These are phyloP conservation scores for Drosophila virilis DNA, from an alignment of 1,140 invertebrate genomes.

Conservation along the genomic window DNA sequence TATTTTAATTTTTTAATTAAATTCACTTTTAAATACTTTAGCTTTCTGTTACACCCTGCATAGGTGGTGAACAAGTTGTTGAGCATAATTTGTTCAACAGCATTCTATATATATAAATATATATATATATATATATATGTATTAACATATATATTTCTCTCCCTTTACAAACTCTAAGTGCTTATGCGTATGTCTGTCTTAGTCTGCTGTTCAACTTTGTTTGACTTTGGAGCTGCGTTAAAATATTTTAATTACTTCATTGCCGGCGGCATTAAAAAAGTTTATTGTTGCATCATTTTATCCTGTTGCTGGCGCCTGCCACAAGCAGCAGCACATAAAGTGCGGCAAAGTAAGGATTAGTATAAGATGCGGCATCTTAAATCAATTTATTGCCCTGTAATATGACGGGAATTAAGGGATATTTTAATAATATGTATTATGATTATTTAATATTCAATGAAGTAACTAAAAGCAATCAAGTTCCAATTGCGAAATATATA, in stretches of 20 bases:
- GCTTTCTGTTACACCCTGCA: slow-evolving; percentile 2
- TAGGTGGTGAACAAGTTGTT: slow-evolving; percentile 21
- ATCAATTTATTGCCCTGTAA: no score
- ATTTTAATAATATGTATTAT: no score
- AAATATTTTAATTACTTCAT: slow-evolving; percentile 61
- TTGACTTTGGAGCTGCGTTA: slow-evolving; percentile 49
- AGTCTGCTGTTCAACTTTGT: slow-evolving; percentile 37
- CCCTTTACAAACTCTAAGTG: background rate
- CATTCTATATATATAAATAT: no score
- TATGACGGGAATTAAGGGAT: no score
- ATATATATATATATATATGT: no score
- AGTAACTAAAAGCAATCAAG: no score
- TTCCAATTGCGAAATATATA: no score
- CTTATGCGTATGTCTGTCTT: slow-evolving; percentile 6
- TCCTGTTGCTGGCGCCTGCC: slow-evolving; percentile 32
- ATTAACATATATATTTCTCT: background rate
- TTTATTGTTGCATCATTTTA: slow-evolving; percentile 57
- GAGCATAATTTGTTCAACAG: slow-evolving; percentile 12
- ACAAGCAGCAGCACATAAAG: slow-evolving; percentile 9
- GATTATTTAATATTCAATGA: no score
- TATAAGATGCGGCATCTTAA: no score
- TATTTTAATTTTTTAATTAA: slow-evolving; percentile 30
- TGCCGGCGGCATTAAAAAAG: slow-evolving; percentile 56
- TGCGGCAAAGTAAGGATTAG: no score
- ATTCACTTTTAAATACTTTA: slow-evolving; percentile 27